These are phyloP conservation scores for Hyperoodon ampullatus DNA, from an alignment of 2,113 vertebrate species.

Conservation along the genomic window DNA sequence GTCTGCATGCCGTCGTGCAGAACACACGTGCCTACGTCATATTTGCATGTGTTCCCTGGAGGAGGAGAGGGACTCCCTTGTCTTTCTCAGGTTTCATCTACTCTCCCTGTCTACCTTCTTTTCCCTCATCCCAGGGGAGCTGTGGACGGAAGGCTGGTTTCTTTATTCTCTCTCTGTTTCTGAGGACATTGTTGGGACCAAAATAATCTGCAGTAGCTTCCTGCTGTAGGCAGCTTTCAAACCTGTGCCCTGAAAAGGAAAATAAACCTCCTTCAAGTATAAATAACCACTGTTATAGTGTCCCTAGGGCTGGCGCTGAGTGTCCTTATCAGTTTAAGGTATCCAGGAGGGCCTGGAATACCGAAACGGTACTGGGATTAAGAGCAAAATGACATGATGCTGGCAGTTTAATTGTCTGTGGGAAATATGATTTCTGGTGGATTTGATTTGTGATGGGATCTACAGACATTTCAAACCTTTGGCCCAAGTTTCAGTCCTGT, in stretches of 20 bases:
- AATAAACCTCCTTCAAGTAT: not conserved
- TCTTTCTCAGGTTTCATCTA: not conserved
- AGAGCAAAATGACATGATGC: not conserved
- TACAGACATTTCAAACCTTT: not conserved
- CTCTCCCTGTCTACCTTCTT: not conserved
- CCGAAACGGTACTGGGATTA: not conserved
- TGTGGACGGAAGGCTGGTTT: not conserved
- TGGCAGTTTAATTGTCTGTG: not conserved
- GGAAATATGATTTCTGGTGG: not conserved
- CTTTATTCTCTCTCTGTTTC: not conserved
- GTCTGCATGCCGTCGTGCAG: not conserved
- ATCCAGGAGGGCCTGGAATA: not conserved
- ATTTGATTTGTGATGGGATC: not conserved
- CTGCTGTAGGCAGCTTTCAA: constrained; percentile 3
- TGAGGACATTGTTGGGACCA: not conserved
- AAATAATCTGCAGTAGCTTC: constrained; percentile 9
- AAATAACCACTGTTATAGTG: not conserved
- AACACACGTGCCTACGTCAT: not conserved
- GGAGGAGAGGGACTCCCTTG: not conserved
- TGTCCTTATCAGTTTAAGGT: not conserved
- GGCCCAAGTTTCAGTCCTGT: not conserved
- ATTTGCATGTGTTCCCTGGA: not conserved
- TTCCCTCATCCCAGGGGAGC: not conserved
- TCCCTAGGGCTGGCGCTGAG: not conserved
- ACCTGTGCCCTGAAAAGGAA: not conserved